Evolutionary conservation across 2,113 vertebrate genomes (phyloP), one percentile per base, ranked within the genome.

Genomic region (Hydropotes inermis): DNA sequence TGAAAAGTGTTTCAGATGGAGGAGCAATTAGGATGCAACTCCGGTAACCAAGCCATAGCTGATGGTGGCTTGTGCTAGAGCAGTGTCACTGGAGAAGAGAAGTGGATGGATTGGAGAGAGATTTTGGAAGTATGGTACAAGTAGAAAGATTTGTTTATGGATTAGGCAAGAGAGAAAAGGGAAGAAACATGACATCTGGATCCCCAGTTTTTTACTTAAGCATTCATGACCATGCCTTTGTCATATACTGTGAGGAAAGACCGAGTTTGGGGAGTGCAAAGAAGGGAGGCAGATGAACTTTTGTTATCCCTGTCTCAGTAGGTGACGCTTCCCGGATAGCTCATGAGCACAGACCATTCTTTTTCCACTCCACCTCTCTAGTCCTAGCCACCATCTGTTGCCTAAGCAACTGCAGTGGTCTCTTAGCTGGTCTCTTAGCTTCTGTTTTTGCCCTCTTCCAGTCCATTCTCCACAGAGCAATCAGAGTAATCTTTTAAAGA

Each of bases 101-200:
- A 96, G n/a, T 74, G 43, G 87, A 27, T 97, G 43, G 83, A 60
- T 90, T 94, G 89, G 78, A 93, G 83, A 85, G 70, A 94, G 64
- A 89, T 60, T 96, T 97, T 89, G 33, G 15, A 95, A 89, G 67
- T 93, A 43, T 52, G 21, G 28, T 83, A 82, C 78, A 94, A 97
- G 19, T 52, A 87, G 83, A 96, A 96, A 86, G n/a, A 87, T 84
- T 83, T 92, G 52, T 70, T 87, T 57, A 82, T 96, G 39, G 45
- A 83, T 93, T 93, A 86, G 28, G 57, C 14, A 67, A 89, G 67
- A 81, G 50, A 47, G 54, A 76, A 87, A 93, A 61, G 27, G 84
- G 61, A 96, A 89, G 64, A 89, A 90, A 92, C 7, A 54, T 95
- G 45, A 92, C 45, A 76, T 82, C 47, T 97, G 27, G 30, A 82